Evolutionary conservation across 2,113 vertebrate genomes (phyloP).

Genomic region (Pipa parva): DNA sequence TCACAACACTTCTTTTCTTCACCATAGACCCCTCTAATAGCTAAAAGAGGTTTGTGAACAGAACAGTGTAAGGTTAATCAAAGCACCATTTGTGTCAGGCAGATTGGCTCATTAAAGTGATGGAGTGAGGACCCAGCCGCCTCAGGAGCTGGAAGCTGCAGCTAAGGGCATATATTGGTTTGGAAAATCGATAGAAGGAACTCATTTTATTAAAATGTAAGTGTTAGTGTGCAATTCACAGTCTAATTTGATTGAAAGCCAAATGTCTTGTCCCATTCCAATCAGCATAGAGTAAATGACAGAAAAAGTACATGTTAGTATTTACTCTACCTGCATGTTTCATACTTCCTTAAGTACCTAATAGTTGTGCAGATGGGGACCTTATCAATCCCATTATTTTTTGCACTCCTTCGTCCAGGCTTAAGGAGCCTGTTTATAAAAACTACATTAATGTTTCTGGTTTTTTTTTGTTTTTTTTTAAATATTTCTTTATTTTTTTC

Average conservation of each 20-base stretch:
- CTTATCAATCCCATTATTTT: no score
- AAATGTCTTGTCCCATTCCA: constrained; percentile 51
- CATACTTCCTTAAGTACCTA: no score
- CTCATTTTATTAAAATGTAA: constrained; percentile 68
- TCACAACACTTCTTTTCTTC: constrained; percentile 1
- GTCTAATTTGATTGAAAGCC: constrained; percentile 62
- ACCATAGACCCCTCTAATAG: neutral
- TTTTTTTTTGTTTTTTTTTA: no score
- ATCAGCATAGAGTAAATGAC: neutral
- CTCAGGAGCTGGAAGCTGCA: constrained; percentile 68
- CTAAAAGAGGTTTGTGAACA: neutral
- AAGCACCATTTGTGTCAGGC: constrained; percentile 74
- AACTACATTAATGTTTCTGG: no score
- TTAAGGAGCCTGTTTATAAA: no score
- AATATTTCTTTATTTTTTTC: no score
- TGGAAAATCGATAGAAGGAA: constrained; percentile 74
- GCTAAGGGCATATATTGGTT: constrained; percentile 67
- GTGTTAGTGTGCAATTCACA: constrained; percentile 59
- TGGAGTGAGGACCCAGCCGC: constrained; percentile 54
- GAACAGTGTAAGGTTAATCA: constrained; percentile 68
- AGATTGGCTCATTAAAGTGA: constrained; percentile 78
- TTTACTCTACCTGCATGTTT: no score
- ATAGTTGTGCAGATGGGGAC: no score
- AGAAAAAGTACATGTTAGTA: neutral
- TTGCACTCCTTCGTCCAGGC: no score